Percentiles rank a stretch among this genome's conserved stretches.
Conservation (phyloP, 2,888 invertebrate species). For the Lasioglossum vierecki region DNA sequence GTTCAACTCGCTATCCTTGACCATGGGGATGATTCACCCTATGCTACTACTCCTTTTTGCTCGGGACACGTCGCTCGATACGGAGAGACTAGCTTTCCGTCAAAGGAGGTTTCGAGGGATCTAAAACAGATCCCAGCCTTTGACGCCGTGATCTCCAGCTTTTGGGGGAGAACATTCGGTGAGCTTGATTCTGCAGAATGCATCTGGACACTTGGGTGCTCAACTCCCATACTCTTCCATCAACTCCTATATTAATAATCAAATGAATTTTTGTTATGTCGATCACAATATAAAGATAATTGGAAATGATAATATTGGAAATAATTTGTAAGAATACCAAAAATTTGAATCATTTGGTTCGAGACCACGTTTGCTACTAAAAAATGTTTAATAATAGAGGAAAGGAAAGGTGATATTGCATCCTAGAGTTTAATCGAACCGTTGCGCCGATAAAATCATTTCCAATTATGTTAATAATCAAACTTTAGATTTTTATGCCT, state of each 20-base stretch:
- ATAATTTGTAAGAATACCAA: too few species aligned
- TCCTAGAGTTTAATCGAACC: too few species aligned
- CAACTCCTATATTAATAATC: neutral
- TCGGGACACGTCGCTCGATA: neutral
- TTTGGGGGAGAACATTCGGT: neutral
- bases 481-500: neutral
- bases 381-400: too few species aligned
- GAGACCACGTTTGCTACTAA: too few species aligned
- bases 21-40: slow-evolving; percentile 9
- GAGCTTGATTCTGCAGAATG: neutral
- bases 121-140: neutral
- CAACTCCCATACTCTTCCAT: neutral
- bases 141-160: neutral
- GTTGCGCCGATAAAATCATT: too few species aligned
- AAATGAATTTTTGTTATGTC: neutral
- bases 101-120: neutral
- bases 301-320: too few species aligned
- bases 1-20: neutral
- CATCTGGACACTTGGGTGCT: neutral
- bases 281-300: too few species aligned
- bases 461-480: neutral
- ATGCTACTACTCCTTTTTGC: neutral
- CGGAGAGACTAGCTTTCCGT: neutral
- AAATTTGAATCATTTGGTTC: too few species aligned
- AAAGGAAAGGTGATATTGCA: too few species aligned